Conservation (phyloP, 2,797 vertebrate species). For the Chelon labrosus region DNA sequence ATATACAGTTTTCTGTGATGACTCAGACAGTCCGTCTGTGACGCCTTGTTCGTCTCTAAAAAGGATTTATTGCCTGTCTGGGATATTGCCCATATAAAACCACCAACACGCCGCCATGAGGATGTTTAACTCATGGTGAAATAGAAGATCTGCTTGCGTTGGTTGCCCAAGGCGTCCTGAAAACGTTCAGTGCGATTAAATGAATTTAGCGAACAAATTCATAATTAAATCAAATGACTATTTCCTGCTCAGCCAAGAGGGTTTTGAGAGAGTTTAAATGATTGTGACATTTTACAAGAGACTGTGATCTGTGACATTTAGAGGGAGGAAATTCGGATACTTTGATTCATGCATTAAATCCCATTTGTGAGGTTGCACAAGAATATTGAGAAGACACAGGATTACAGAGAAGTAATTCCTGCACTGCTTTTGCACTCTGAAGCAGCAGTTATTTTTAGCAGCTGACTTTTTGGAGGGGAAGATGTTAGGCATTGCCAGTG, state of each 20-base stretch:
- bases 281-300: slow-evolving; percentile 42
- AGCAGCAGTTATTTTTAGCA: not conserved
- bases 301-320: slow-evolving; percentile 26
- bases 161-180: slow-evolving; percentile 7
- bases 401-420: not conserved
- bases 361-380: slow-evolving; percentile 21
- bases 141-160: slow-evolving; percentile 15
- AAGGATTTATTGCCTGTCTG: slow-evolving; percentile 12
- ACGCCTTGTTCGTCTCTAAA: slow-evolving; percentile 18
- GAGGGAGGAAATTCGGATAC: slow-evolving; percentile 12
- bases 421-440: not conserved
- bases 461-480: not conserved
- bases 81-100: slow-evolving; percentile 14
- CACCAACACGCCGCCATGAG: slow-evolving; percentile 1
- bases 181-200: slow-evolving; percentile 37
- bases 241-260: slow-evolving; percentile 18
- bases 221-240: slow-evolving; percentile 37
- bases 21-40: slow-evolving; percentile 19
- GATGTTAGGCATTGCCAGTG: not conserved
- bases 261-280: slow-evolving; percentile 28
- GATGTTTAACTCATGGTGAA: slow-evolving; percentile 29
- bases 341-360: slow-evolving; percentile 21
- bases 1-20: slow-evolving; percentile 8
- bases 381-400: not conserved
- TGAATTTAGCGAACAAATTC: slow-evolving; percentile 26